Evolutionary conservation across 2,888 invertebrate genomes (phyloP).

Genomic region (Nudaria mundana): DNA sequence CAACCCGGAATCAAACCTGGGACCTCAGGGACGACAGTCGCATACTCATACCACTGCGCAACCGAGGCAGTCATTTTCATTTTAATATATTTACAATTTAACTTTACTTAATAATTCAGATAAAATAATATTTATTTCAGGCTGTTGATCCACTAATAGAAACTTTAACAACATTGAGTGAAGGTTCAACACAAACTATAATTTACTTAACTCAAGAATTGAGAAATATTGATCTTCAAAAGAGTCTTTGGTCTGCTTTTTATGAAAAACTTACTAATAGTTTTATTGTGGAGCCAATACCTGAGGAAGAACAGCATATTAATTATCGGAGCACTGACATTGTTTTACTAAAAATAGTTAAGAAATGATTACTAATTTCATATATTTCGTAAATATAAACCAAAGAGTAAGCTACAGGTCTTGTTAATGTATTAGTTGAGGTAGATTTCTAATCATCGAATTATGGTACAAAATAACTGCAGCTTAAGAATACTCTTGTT

Average conservation of each 20-base stretch:
- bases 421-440: neutral
- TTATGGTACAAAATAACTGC: neutral
- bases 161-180: slow-evolving; percentile 73
- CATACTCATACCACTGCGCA: too few relatives aligned
- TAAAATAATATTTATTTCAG: slow-evolving; percentile 54
- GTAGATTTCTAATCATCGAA: neutral
- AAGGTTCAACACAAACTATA: slow-evolving; percentile 70
- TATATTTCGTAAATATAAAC: too few relatives aligned
- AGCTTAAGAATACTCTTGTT: too few relatives aligned
- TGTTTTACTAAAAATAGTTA: slow-evolving; percentile 71
- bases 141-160: slow-evolving; percentile 81
- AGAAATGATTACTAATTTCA: too few relatives aligned
- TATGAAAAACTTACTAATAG: slow-evolving; percentile 53
- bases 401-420: too few relatives aligned
- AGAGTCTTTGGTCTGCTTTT: slow-evolving; percentile 60
- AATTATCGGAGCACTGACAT: slow-evolving; percentile 84
- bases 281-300: slow-evolving; percentile 72
- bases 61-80: too few relatives aligned
- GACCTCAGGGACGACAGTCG: too few relatives aligned
- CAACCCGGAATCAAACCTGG: too few relatives aligned
- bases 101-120: neutral
- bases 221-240: slow-evolving; percentile 81
- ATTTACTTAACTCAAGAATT: slow-evolving; percentile 86
- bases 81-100: neutral
- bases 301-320: slow-evolving; percentile 81